Evolutionary conservation across 37 sponge, comb jelly and placozoan species (phyloP).

Genomic region (Halichondria panicea): DNA sequence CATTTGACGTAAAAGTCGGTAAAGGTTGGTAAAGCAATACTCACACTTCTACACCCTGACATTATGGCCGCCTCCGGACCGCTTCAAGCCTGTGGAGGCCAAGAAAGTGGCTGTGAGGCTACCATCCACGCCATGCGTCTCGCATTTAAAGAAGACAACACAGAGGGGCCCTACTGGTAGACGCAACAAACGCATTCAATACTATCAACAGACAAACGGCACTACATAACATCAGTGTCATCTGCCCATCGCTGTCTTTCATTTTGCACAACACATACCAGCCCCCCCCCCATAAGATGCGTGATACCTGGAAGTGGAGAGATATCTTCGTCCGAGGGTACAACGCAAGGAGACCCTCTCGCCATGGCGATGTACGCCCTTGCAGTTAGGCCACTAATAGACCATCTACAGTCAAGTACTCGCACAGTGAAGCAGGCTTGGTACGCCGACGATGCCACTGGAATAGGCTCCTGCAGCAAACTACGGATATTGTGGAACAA

Average conservation of each 20-base stretch:
- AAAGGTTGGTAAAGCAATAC: no score
- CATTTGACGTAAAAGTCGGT: no score
- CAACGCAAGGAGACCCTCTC: slow-evolving; percentile 51
- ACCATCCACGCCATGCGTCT: slow-evolving; percentile 55
- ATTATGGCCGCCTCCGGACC: slow-evolving; percentile 59
- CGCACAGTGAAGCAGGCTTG: slow-evolving; percentile 26
- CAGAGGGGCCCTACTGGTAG: slow-evolving; percentile 55
- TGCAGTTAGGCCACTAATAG: slow-evolving; percentile 31
- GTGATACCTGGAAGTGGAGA: slow-evolving; percentile 20
- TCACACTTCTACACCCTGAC: no score
- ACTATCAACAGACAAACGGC: slow-evolving; percentile 49
- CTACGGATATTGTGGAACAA: slow-evolving; percentile 18
- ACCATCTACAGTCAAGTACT: background rate
- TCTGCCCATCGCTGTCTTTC: slow-evolving; percentile 38
- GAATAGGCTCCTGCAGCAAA: background rate
- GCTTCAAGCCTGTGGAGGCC: slow-evolving; percentile 70
- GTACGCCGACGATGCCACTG: slow-evolving; percentile 49
- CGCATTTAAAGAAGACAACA: slow-evolving; percentile 22
- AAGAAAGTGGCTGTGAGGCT: slow-evolving; percentile 63
- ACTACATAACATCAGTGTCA: slow-evolving; percentile 49
- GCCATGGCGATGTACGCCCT: slow-evolving; percentile 67
- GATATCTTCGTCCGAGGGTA: slow-evolving; percentile 31
- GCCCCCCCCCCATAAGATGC: slow-evolving; percentile 8
- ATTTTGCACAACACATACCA: slow-evolving; percentile 37
- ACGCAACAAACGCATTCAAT: slow-evolving; percentile 74